A percentile compares a stretch with the other conserved stretches of the same genome.
These are phyloP conservation scores for Grammomys surdaster DNA, from an alignment of 2,113 vertebrate genomes.

Conservation along the genomic window DNA sequence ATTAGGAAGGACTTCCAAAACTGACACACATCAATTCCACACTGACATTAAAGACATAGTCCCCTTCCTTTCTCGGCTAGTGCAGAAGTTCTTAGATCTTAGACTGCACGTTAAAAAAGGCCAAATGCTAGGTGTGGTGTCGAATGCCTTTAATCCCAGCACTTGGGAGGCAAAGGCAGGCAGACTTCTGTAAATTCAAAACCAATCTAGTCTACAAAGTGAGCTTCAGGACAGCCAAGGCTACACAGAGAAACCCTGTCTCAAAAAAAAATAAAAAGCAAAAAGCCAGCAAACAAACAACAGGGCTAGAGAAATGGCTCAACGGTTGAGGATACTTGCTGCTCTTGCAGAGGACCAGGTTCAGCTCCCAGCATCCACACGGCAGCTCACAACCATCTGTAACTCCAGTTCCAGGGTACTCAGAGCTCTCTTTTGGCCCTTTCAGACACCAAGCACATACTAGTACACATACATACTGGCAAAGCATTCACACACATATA, in stretches of 20 bases:
- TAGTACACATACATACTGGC: background rate
- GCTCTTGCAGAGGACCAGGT: background rate
- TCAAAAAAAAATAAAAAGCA: background rate
- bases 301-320: background rate
- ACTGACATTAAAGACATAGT: background rate
- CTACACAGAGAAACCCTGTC: background rate
- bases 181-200: background rate
- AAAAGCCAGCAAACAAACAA: background rate
- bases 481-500: background rate
- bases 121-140: background rate
- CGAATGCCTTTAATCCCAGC: background rate
- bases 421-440: background rate
- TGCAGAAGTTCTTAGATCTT: slow-evolving; percentile 9
- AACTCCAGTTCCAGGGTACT: background rate
- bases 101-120: background rate
- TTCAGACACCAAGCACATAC: background rate
- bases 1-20: background rate
- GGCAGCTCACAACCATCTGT: background rate
- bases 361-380: background rate
- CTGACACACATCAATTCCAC: background rate
- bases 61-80: background rate
- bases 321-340: background rate
- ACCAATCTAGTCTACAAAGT: background rate
- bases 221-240: background rate
- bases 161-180: background rate